Evolutionary conservation across 2,888 invertebrate genomes (phyloP).

Genomic region (Allacma fusca): DNA sequence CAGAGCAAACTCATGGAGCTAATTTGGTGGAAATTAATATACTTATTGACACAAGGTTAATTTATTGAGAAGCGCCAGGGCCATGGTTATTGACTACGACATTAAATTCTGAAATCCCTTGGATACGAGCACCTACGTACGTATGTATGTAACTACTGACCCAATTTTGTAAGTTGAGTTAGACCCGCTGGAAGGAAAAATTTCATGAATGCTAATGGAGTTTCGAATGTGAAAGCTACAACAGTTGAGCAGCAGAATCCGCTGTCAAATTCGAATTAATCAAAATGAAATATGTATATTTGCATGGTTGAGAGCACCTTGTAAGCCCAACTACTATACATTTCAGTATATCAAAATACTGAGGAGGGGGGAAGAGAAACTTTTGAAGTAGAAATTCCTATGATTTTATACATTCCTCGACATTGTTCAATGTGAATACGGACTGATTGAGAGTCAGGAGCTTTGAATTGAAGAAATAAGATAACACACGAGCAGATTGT

Average conservation of each 20-base stretch:
- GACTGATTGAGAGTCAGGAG: slow-evolving; percentile 3
- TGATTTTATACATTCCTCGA: not conserved
- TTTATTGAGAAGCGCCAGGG: not conserved
- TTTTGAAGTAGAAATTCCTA: not conserved
- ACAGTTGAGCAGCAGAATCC: not conserved
- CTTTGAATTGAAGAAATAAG: too few relatives aligned
- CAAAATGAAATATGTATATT: slow-evolving; percentile 2
- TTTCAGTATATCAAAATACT: too few relatives aligned
- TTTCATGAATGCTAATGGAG: slow-evolving; percentile 12
- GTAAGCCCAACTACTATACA: not conserved
- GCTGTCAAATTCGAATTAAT: slow-evolving; percentile 7
- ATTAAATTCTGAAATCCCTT: not conserved
- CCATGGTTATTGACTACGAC: too few relatives aligned
- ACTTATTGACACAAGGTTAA: not conserved
- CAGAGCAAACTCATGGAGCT: not conserved
- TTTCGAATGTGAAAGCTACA: not conserved
- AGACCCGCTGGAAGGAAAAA: not conserved
- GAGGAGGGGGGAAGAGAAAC: not conserved
- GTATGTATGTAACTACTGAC: not conserved
- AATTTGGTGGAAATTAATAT: not conserved
- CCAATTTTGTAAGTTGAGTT: not conserved
- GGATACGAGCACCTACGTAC: not conserved
- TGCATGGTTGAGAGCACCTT: not conserved
- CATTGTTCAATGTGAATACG: not conserved
- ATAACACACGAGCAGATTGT: not conserved